A percentile compares a stretch with the other conserved stretches of the same genome.
These are phyloP conservation scores for Xenops minutus DNA, from an alignment of 2,797 vertebrate species.

Conservation along the genomic window DNA sequence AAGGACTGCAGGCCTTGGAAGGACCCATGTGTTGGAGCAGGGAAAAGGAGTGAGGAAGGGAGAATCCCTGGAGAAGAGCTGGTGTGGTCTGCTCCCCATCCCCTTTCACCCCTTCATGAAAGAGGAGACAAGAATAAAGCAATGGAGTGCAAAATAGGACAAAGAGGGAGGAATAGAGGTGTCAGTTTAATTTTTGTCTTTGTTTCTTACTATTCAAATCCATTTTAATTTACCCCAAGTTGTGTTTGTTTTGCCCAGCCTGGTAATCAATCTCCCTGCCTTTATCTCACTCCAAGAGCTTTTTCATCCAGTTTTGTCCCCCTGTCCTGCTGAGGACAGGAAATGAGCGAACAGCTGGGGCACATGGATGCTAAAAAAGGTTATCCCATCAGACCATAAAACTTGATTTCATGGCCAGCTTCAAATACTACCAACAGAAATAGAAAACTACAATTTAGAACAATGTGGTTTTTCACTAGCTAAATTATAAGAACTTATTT, in stretches of 20 bases:
- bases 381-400: background rate
- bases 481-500: background rate
- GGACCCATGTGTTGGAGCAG: background rate
- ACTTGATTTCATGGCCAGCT: background rate
- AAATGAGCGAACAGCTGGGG: background rate
- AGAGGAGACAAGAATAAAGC: background rate
- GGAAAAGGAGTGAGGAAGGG: background rate
- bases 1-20: background rate
- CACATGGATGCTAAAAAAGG: background rate
- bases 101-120: rapidly evolving
- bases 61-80: background rate
- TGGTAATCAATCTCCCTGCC: background rate
- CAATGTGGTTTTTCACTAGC: background rate
- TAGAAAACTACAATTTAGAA: background rate
- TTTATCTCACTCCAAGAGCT: background rate
- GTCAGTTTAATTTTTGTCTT: background rate
- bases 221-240: background rate
- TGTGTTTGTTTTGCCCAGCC: background rate
- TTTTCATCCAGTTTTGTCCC: background rate
- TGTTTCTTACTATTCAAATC: background rate
- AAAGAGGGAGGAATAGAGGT: background rate
- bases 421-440: background rate
- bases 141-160: background rate
- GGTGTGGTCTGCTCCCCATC: background rate
- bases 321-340: background rate